Conservation (phyloP, 2,797 vertebrate genomes). For the Glossophaga mutica region DNA sequence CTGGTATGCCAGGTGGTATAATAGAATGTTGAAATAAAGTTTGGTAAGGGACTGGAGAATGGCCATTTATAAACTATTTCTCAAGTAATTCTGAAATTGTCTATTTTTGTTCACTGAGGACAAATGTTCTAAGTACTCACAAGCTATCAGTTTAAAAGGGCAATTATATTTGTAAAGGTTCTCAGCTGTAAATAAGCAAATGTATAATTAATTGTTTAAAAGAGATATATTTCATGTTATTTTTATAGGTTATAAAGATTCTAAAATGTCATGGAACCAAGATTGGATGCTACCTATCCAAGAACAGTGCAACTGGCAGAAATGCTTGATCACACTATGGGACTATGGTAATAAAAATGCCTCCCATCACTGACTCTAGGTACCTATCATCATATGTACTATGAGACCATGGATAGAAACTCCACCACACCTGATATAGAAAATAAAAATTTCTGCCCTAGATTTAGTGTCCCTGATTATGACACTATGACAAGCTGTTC, state of each 20-base stretch:
- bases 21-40: background rate
- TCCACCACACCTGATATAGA: background rate
- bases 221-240: background rate
- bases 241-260: background rate
- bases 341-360: background rate
- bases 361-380: background rate
- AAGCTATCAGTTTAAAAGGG: background rate
- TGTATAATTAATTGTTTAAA: background rate
- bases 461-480: background rate
- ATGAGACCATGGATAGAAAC: background rate
- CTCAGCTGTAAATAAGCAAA: background rate
- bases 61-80: background rate
- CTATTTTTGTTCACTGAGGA: background rate
- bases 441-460: background rate
- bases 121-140: background rate
- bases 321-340: background rate
- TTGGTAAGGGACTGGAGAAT: background rate
- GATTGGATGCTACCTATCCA: background rate
- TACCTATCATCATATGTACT: background rate
- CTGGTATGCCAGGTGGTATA: background rate
- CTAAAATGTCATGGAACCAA: background rate
- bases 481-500: background rate
- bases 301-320: background rate
- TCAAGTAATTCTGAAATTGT: background rate
- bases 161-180: background rate